A percentile compares a stretch with the other conserved stretches of the same genome.
These are phyloP conservation scores for Ganaspis sp. DNA, from an alignment of 1,140 invertebrate genomes.

Conservation along the genomic window DNA sequence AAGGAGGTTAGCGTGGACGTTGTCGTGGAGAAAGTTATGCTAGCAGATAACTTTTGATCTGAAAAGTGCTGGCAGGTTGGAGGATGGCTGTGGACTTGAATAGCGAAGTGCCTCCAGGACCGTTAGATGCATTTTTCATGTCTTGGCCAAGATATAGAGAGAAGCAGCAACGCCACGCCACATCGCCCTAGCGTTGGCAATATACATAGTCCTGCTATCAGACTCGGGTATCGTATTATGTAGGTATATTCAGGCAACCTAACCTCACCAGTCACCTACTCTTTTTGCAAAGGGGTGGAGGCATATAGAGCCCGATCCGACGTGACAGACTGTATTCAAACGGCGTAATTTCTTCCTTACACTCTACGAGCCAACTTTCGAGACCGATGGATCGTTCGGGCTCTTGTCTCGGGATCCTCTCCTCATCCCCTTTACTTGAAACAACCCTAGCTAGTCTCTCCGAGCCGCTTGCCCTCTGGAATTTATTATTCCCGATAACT, in stretches of 20 bases:
- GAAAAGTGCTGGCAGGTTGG: slow-evolving; percentile 69
- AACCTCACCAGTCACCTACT: slow-evolving; percentile 38
- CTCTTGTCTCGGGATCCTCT: slow-evolving; percentile 61
- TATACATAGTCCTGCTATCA: slow-evolving; percentile 35
- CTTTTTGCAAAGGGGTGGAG: slow-evolving; percentile 34
- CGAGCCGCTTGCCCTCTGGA: slow-evolving; percentile 50
- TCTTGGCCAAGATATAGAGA: slow-evolving; percentile 57
- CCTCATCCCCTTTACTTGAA: background rate
- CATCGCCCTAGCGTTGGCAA: slow-evolving; percentile 38
- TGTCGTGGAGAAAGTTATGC: slow-evolving; percentile 49
- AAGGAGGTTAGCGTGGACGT: slow-evolving; percentile 22
- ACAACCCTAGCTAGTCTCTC: slow-evolving; percentile 34
- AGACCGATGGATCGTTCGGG: slow-evolving; percentile 58
- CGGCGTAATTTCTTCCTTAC: slow-evolving; percentile 62
- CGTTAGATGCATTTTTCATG: slow-evolving; percentile 74
- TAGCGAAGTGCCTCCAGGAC: slow-evolving; percentile 67
- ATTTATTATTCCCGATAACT: slow-evolving; percentile 70
- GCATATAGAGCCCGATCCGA: slow-evolving; percentile 8
- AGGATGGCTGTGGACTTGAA: slow-evolving; percentile 66
- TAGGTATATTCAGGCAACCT: slow-evolving; percentile 36
- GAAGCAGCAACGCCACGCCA: slow-evolving; percentile 35
- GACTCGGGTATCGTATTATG: slow-evolving; percentile 43
- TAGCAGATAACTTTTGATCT: slow-evolving; percentile 72
- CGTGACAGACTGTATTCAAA: slow-evolving; percentile 58
- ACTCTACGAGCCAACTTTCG: slow-evolving; percentile 54